Base-by-base conservation (phyloP, 2,113 vertebrate genomes). In the Pygoscelis adeliae region DNA sequence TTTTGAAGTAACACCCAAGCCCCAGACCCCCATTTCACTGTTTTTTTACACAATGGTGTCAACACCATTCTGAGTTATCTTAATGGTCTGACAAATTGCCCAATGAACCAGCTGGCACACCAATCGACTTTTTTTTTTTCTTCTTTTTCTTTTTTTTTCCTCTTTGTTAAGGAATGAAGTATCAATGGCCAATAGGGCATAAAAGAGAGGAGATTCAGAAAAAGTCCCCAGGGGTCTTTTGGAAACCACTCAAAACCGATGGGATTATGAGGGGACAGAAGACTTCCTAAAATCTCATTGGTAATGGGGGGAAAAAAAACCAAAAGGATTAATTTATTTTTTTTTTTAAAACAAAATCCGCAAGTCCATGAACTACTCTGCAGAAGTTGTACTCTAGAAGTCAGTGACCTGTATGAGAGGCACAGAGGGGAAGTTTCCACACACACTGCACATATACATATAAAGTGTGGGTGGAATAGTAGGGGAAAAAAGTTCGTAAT, bases 301-400 rank as follows among this genome's bases (percentile, higher is more conserved):
- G 40, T 30, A 84, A 34, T 21, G 3, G 8, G 6, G 5, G 4
- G 1, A 2, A 12, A 42, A n/a, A 44, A 29, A 2, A 11, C 7
- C 10, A 17, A 44, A 67, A 58, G 3, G 2, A 82, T 42, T 42
- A 15, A 15, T 42, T 42, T 42, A 6, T 15, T 42, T 42, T 15
- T 42, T 42, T 42, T 42, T 15, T 13, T 11, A 21, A 42, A 22
- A 18, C 10, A 70, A 63, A n/a, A 15, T 15, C 7, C 14, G 21
- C 2, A 65, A 89, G 55, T 32, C 55, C 38, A 66, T 22, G 15
- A 83, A 81, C 50, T 47, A 9, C 16, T 62, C 46, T 38, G 13
- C 25, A 58, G 32, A 70, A 92, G 18, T 1, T 42, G 29, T 49
- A 66, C 10, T 81, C 15, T 10, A 38, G 15, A 77, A 87, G 34